Evolutionary conservation across 2,888 invertebrate species (phyloP).

Genomic region (Drosophila aldrichi): DNA sequence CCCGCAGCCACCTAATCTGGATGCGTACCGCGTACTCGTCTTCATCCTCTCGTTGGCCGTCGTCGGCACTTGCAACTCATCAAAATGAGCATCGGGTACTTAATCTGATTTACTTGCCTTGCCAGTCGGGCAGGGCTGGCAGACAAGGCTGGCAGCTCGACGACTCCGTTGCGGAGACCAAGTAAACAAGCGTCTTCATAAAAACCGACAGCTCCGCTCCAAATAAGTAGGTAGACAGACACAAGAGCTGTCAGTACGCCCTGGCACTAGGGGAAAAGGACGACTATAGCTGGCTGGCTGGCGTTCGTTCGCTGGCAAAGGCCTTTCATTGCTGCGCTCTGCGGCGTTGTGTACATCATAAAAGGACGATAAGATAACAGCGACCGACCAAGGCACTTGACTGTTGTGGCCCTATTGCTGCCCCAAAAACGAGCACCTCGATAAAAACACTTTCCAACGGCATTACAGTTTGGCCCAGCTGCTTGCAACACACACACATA

Average conservation of each 20-base stretch:
- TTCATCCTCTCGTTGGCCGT: constrained; percentile 18
- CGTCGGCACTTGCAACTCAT: constrained; percentile 68
- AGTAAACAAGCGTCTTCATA: constrained; percentile 80
- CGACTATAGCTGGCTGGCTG: constrained; percentile 13
- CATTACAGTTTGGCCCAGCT: constrained; percentile 5
- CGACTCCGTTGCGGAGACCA: constrained; percentile 53
- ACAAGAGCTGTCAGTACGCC: constrained; percentile 16
- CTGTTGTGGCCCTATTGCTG: constrained; percentile 36
- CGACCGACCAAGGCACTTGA: constrained; percentile 61
- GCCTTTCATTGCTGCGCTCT: constrained; percentile 56
- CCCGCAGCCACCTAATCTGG: constrained; percentile 22
- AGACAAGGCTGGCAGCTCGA: constrained; percentile 20
- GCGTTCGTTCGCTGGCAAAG: constrained; percentile 39
- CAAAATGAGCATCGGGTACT: constrained; percentile 81
- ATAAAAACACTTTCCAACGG: constrained; percentile 6
- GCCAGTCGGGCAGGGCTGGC: background rate
- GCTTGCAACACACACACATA: constrained; percentile 14
- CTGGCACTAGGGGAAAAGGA: background rate
- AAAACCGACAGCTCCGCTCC: constrained; percentile 66
- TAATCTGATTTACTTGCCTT: constrained; percentile 80
- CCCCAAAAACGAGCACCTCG: constrained; percentile 1
- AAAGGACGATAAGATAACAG: constrained; percentile 77
- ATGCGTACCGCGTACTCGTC: constrained; percentile 37
- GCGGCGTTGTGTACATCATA: constrained; percentile 78
- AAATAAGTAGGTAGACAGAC: constrained; percentile 19